A percentile compares a stretch with the other conserved stretches of the same genome.
These are phyloP conservation scores for Eueides isabella DNA, from an alignment of 1,140 invertebrate genomes.

Conservation along the genomic window DNA sequence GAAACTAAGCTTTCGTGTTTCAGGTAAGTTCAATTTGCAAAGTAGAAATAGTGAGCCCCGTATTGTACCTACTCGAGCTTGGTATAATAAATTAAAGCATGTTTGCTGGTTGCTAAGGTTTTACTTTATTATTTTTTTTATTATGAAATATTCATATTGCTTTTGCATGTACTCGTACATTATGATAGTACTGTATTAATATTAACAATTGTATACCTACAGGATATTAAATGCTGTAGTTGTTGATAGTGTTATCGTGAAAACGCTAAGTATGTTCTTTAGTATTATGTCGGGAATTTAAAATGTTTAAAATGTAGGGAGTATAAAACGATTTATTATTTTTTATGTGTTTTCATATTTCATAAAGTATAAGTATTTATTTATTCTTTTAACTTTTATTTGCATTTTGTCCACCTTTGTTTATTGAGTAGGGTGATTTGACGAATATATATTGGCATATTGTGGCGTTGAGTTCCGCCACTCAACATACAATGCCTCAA, in stretches of 20 bases:
- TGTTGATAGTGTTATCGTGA: background rate
- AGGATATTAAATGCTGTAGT: background rate
- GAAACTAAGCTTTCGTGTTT: slow-evolving; percentile 7
- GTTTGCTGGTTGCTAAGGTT: background rate
- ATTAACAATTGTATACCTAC: background rate
- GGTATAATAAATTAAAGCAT: slow-evolving; percentile 5
- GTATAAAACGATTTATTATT: too few species aligned
- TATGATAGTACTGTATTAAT: background rate
- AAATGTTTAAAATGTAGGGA: too few species aligned
- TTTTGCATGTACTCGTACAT: slow-evolving; percentile 1
- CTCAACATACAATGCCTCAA: too few species aligned
- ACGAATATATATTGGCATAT: too few species aligned
- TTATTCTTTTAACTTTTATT: too few species aligned
- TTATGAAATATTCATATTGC: slow-evolving; percentile 5
- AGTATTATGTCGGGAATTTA: too few species aligned
- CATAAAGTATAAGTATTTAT: too few species aligned
- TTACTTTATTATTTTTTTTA: background rate
- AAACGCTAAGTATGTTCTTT: too few species aligned
- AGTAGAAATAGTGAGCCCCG: background rate
- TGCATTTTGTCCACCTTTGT: too few species aligned
- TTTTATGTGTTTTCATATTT: too few species aligned
- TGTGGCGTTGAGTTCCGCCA: too few species aligned
- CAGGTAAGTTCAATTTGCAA: slow-evolving; percentile 11
- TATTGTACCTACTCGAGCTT: background rate
- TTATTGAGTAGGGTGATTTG: too few species aligned